A percentile compares a stretch with the other conserved stretches of the same genome.
Evolutionary conservation across 2,113 vertebrate genomes (phyloP).

Genomic region (Raja brachyura): DNA sequence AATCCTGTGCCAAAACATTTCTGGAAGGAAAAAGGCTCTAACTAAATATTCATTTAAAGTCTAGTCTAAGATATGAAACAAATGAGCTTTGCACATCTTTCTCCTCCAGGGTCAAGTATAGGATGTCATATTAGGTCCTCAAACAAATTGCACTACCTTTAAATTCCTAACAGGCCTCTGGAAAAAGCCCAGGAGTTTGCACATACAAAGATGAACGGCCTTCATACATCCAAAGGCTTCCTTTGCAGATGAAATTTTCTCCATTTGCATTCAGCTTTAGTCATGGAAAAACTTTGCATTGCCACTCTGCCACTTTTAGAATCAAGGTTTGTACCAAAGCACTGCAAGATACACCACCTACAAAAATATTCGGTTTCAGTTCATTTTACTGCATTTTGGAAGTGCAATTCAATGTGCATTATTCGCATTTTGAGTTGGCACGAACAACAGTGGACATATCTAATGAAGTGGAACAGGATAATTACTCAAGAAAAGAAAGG

Average conservation of each 20-base stretch:
- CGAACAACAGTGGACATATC: too few species aligned
- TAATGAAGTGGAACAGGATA: neutral
- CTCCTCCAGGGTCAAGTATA: neutral
- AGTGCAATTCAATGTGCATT: too few species aligned
- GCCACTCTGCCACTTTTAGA: neutral
- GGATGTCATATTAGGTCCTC: neutral
- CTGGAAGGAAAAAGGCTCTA: too few species aligned
- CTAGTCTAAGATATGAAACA: neutral
- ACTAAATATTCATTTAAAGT: neutral
- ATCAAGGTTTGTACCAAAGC: neutral
- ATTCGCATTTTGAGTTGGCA: too few species aligned
- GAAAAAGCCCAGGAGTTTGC: neutral
- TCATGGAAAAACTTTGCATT: neutral
- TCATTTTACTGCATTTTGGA: neutral
- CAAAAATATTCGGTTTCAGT: neutral
- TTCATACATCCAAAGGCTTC: neutral
- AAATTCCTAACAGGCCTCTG: neutral
- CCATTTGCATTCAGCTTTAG: neutral
- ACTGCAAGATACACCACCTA: neutral
- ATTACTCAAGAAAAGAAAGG: neutral
- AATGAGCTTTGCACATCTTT: neutral
- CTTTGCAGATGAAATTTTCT: neutral
- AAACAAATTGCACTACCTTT: neutral
- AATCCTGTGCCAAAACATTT: too few species aligned
- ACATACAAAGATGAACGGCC: neutral